phyloP scores from a whole-genome alignment of 35 echinoderm and acorn worm genomes.

The Apostichopus parvimensis region DNA sequence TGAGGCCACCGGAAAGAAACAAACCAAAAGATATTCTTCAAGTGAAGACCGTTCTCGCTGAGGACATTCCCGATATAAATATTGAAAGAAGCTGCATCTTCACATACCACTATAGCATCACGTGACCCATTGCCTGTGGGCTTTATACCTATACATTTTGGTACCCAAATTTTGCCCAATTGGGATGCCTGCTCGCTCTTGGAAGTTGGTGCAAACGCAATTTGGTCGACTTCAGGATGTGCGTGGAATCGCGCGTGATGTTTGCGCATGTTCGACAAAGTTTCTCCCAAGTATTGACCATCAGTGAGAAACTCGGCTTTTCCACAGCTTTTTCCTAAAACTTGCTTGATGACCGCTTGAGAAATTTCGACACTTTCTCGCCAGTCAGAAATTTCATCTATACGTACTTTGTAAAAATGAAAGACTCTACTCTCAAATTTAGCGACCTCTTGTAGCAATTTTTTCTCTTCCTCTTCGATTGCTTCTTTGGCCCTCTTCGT shows the following conservation, averaged over 20 bases:
- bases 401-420: slow-evolving; percentile 39
- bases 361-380: slow-evolving; percentile 40
- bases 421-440: slow-evolving; percentile 27
- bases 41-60: slow-evolving; percentile 30
- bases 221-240: slow-evolving; percentile 7
- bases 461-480: slow-evolving; percentile 6
- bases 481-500: neutral
- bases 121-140: slow-evolving; percentile 16
- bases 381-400: slow-evolving; percentile 46
- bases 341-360: slow-evolving; percentile 15
- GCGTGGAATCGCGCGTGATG: slow-evolving; percentile 7
- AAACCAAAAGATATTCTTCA: slow-evolving; percentile 43
- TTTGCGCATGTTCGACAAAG: slow-evolving; percentile 40
- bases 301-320: slow-evolving; percentile 28
- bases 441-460: slow-evolving; percentile 2
- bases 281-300: slow-evolving; percentile 33
- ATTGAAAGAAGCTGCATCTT: slow-evolving; percentile 35
- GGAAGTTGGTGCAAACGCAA: slow-evolving; percentile 19
- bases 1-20: slow-evolving; percentile 16
- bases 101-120: slow-evolving; percentile 34
- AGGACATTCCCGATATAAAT: slow-evolving; percentile 51
- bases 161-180: slow-evolving; percentile 28
- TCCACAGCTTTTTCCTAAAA: slow-evolving; percentile 26
- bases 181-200: neutral
- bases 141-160: slow-evolving; percentile 35